Conservation (phyloP, 2,797 vertebrate genomes). For the Australoheros facetus region DNA sequence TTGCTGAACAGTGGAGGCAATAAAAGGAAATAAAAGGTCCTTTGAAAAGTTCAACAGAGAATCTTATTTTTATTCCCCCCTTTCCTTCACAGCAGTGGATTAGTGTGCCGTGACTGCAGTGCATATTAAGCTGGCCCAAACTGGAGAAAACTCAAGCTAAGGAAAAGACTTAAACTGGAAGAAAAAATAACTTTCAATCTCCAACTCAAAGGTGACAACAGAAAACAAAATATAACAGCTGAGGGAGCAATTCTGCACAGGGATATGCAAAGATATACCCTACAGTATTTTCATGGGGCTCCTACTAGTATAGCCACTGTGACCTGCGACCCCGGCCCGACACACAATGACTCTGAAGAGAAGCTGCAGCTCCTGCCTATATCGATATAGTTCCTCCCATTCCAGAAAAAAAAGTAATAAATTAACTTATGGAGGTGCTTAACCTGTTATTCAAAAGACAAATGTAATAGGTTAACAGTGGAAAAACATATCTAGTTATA, state of each 20-base stretch:
- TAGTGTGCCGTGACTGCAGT: not conserved
- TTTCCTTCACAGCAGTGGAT: not conserved
- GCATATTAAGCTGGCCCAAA: not conserved
- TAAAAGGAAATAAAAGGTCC: not conserved
- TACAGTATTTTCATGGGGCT: accelerated
- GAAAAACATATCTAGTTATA: not conserved
- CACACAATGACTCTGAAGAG: too few relatives aligned
- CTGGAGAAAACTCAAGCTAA: not conserved
- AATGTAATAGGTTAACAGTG: accelerated
- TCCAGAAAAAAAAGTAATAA: not conserved
- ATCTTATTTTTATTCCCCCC: not conserved
- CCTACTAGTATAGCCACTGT: not conserved
- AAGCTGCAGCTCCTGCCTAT: too few relatives aligned
- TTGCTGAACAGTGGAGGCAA: not conserved
- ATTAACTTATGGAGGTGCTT: not conserved
- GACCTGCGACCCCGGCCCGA: too few relatives aligned
- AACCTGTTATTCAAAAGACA: not conserved
- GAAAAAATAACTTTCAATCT: not conserved
- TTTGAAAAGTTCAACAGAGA: not conserved
- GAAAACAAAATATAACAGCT: not conserved
- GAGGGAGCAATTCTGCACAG: not conserved
- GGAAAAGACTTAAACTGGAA: not conserved
- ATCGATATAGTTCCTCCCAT: not conserved
- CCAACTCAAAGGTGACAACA: not conserved
- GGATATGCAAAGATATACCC: not conserved